Base-by-base conservation (phyloP, 2,888 invertebrate genomes). In the Archaeoteleia sp. region DNA sequence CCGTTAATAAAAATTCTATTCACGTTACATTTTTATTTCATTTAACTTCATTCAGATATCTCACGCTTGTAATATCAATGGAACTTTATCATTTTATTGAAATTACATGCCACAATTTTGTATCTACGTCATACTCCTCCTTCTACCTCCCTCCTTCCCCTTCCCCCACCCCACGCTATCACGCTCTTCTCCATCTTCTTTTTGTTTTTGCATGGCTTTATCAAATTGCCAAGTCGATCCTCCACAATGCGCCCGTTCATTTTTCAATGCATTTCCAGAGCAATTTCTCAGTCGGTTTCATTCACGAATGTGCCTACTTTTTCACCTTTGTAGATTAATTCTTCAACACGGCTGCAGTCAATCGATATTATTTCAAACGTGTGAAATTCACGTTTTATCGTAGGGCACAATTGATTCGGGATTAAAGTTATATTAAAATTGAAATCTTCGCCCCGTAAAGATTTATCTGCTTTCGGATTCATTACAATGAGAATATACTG, bases 401-500 rank as follows among this genome's bases (percentile, higher is more conserved):
- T 27, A 17, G 29, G 9, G 14, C 15, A 15, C 42, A 60, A 60
- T 49, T 49, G 60, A 60, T 51, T 65, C 39, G 48, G 60, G 37
- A 60, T 68, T 63, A 45, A 49, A 55, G 49, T 63, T 63, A 49
- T 58, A 63, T 58, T 58, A 63, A 68, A 68, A 67, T 67, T 57
- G 51, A 51, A 53, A 54, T 63, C 46, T 61, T 43, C 35, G 39
- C 27, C 35, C 17, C 7, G 39, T 23, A 39, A 46, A 67, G 55
- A 61, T 67, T 67, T 67, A 67, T 61, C 51, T 29, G 46, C 46
- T 46, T 61, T 61, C 35, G 42, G 37, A 66, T 60, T 51, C 42
- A 46, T 46, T 61, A 51, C 35, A 25, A 12, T 29, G 61, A 9
- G 32, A 46, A 61, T 67, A 42, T 42, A 67, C 40, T 29, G 12